These are phyloP conservation scores for Ctenopoma multispine DNA, from an alignment of 2,797 vertebrate genomes.

Conservation along the genomic window DNA sequence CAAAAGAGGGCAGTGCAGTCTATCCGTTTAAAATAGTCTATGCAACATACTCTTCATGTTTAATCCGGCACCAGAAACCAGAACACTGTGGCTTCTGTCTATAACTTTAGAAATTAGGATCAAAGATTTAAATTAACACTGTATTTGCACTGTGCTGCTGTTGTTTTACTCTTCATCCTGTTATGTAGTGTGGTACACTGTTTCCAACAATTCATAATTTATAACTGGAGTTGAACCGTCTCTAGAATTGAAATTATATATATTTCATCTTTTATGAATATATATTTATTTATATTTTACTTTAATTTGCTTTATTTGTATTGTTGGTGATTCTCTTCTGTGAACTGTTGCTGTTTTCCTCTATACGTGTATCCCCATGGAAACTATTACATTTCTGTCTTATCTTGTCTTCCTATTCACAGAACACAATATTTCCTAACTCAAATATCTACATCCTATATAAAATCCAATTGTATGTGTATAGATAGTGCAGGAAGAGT, in stretches of 20 bases:
- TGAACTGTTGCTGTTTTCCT: slow-evolving; percentile 36
- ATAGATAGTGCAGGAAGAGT: slow-evolving; percentile 54
- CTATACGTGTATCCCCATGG: slow-evolving; percentile 19
- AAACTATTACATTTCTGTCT: slow-evolving; percentile 52
- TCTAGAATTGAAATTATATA: neutral
- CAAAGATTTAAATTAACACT: slow-evolving; percentile 26
- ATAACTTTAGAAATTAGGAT: neutral
- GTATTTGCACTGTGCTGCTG: neutral
- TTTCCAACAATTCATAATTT: slow-evolving; percentile 23
- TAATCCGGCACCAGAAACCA: slow-evolving; percentile 18
- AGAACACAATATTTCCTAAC: slow-evolving; percentile 56
- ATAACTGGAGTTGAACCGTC: neutral
- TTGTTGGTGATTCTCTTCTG: slow-evolving; percentile 36
- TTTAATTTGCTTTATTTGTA: slow-evolving; percentile 31
- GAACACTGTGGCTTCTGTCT: slow-evolving; percentile 9
- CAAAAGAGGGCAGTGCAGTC: slow-evolving; percentile 20
- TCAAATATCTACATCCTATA: slow-evolving; percentile 51
- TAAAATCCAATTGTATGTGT: slow-evolving; percentile 48
- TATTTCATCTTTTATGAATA: slow-evolving; percentile 10
- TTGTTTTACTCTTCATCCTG: slow-evolving; percentile 12
- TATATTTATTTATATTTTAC: neutral
- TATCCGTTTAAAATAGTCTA: slow-evolving; percentile 17
- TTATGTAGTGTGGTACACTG: neutral
- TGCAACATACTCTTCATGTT: slow-evolving; percentile 28
- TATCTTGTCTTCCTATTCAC: slow-evolving; percentile 55